Percentiles rank a stretch among this genome's conserved stretches.
Evolutionary conservation across 2,888 invertebrate genomes (phyloP).

Genomic region (Atherix ibis): DNA sequence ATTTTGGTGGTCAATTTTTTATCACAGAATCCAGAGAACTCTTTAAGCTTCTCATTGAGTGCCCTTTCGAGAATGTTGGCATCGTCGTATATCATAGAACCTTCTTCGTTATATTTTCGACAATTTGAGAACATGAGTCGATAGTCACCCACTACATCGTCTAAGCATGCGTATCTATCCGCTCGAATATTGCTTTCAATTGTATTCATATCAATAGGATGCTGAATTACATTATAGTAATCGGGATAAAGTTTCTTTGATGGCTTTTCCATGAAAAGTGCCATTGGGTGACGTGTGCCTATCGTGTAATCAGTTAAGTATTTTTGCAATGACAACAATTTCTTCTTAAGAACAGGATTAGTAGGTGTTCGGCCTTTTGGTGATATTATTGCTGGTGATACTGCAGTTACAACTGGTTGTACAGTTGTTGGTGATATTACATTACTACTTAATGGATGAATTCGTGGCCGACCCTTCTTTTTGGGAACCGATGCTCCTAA

Average conservation of each 20-base stretch:
- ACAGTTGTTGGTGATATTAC: constrained; percentile 3
- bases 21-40: constrained; percentile 45
- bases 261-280: constrained; percentile 92
- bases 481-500: constrained; percentile 13
- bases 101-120: constrained; percentile 91
- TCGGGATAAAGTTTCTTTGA: constrained; percentile 88
- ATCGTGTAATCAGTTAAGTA: constrained; percentile 51
- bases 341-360: constrained; percentile 45
- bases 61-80: constrained; percentile 76
- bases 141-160: constrained; percentile 74
- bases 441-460: constrained; percentile 7
- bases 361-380: constrained; percentile 25
- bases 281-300: constrained; percentile 71
- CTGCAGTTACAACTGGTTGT: constrained; percentile 12
- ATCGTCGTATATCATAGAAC: constrained; percentile 89
- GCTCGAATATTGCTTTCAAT: constrained; percentile 83
- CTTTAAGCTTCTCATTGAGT: constrained; percentile 66
- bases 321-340: constrained; percentile 66
- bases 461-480: constrained; percentile 29
- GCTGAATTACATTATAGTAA: constrained; percentile 85
- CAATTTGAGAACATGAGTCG: constrained; percentile 96
- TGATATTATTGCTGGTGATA: constrained; percentile 14
- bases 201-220: constrained; percentile 88
- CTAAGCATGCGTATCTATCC: constrained; percentile 65
- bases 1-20: constrained; percentile 16